Percentiles rank a stretch among this genome's conserved stretches.
phyloP scores from a whole-genome alignment of 2,797 vertebrate genomes.

The Cossypha dichroa region DNA sequence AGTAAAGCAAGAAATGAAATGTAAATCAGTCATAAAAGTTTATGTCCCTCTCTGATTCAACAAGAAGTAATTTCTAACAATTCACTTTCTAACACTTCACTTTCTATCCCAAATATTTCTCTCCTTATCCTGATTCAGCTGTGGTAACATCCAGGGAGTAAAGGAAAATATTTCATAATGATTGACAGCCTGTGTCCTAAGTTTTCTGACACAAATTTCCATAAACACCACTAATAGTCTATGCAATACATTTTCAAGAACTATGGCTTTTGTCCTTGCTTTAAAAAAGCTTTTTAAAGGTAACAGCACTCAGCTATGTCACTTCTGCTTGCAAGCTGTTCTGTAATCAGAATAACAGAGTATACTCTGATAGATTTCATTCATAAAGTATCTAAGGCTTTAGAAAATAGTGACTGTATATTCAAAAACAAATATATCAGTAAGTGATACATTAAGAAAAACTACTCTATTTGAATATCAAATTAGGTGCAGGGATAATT shows the following conservation, averaged over 20 bases:
- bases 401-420: background rate
- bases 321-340: background rate
- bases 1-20: background rate
- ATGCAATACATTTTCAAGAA: background rate
- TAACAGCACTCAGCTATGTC: background rate
- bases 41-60: background rate
- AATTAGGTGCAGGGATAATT: background rate
- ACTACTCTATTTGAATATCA: background rate
- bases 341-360: background rate
- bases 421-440: background rate
- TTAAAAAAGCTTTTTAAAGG: background rate
- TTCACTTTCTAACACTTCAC: background rate
- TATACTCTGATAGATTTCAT: background rate
- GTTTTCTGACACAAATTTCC: background rate
- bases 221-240: background rate
- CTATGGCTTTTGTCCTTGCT: background rate
- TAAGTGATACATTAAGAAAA: background rate
- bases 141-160: background rate
- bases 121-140: background rate
- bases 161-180: background rate
- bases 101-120: background rate
- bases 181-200: background rate
- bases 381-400: background rate
- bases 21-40: background rate
- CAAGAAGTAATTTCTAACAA: background rate